Conservation (phyloP, 2,113 vertebrate species). For the Hiodon alosoides region DNA sequence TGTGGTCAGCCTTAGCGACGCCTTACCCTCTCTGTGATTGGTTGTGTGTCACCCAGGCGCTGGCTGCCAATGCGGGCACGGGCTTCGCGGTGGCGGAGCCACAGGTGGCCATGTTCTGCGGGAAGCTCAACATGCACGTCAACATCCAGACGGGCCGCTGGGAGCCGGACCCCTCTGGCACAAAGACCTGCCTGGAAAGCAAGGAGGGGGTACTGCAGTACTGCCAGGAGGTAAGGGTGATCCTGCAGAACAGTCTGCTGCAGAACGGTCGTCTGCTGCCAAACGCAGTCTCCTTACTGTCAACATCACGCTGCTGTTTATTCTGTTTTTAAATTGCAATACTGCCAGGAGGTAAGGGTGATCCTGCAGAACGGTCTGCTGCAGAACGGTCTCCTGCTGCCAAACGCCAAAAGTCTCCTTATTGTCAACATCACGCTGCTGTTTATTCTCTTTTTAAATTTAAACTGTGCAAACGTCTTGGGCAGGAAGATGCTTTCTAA, state of each 20-base stretch:
- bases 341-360: slow-evolving; percentile 89
- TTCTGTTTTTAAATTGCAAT: slow-evolving; percentile 63
- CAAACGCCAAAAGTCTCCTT: too few relatives aligned
- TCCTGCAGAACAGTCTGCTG: background rate
- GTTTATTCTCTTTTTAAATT: too few relatives aligned
- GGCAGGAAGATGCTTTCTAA: too few relatives aligned
- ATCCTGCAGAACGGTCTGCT: background rate
- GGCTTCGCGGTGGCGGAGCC: slow-evolving; percentile 90
- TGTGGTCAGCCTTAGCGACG: background rate
- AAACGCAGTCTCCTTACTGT: too few relatives aligned
- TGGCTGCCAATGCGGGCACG: slow-evolving; percentile 87
- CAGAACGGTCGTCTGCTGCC: background rate
- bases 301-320: too few relatives aligned
- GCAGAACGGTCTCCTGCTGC: background rate
- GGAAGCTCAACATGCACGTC: slow-evolving; percentile 95
- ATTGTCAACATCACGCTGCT: too few relatives aligned
- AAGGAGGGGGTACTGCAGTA: slow-evolving; percentile 91
- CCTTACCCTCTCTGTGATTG: background rate
- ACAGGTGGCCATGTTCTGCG: slow-evolving; percentile 97
- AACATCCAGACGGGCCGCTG: slow-evolving; percentile 96
- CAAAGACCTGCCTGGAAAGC: slow-evolving; percentile 79
- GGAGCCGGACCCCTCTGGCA: slow-evolving; percentile 86
- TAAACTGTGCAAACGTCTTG: too few relatives aligned
- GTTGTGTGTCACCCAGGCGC: slow-evolving; percentile 57
- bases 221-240: slow-evolving; percentile 86